Percentiles rank a stretch among this genome's conserved stretches.
phyloP scores from a whole-genome alignment of 2,888 invertebrate genomes.

The Hydrotaea cyrtoneurina region DNA sequence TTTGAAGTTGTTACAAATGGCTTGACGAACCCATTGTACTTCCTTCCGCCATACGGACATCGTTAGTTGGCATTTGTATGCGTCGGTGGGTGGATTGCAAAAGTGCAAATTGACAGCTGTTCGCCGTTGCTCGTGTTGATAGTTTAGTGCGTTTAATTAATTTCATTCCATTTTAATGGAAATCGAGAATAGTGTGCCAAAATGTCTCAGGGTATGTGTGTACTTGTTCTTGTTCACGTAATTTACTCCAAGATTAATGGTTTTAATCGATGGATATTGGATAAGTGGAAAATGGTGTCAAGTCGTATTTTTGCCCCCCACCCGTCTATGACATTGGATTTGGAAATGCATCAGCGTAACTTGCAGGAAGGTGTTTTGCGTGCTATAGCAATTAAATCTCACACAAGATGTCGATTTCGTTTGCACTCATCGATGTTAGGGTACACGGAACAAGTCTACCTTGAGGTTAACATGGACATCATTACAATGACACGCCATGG shows the following conservation, averaged over 20 bases:
- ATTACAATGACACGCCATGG: no score
- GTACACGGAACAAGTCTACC: no score
- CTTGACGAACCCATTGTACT: not conserved
- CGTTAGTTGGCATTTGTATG: not conserved
- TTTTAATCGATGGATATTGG: slow-evolving; percentile 24
- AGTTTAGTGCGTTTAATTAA: slow-evolving; percentile 54
- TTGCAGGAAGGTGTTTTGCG: not conserved
- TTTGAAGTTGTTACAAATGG: not conserved
- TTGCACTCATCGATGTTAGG: no score
- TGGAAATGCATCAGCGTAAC: not conserved
- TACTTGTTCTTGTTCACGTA: not conserved
- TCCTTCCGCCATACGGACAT: not conserved
- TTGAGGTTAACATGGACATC: no score
- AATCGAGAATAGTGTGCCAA: slow-evolving; percentile 47
- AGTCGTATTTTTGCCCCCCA: no score
- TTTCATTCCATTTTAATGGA: slow-evolving; percentile 49
- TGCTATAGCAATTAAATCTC: no score
- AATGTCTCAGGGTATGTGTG: slow-evolving; percentile 29
- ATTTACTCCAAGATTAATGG: slow-evolving; percentile 37
- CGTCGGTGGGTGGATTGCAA: not conserved
- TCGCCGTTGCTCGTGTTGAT: not conserved
- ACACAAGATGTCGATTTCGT: no score
- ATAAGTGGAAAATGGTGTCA: slow-evolving; percentile 13
- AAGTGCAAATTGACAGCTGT: slow-evolving; percentile 46
- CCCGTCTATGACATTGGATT: not conserved